phyloP scores from a whole-genome alignment of 2,797 vertebrate genomes.

The Odontamblyopus lacepedii region DNA sequence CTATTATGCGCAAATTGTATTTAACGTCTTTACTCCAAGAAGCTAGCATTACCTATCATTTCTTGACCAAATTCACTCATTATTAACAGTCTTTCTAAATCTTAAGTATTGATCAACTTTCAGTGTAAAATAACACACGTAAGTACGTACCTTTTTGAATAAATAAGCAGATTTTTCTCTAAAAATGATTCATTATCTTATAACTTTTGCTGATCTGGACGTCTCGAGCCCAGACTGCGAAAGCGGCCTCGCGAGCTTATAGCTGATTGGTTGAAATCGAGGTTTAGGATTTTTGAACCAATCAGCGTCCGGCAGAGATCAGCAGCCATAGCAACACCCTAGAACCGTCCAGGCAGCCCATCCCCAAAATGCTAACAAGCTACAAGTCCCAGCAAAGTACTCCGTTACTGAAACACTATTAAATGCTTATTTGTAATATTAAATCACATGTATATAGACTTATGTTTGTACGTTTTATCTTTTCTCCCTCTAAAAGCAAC shows the following conservation, averaged over 20 bases:
- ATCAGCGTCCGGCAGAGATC: conserved; percentile 38
- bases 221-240: conserved; percentile 5
- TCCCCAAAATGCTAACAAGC: background rate
- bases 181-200: background rate
- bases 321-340: conserved; percentile 42
- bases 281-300: conserved; percentile 32
- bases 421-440: background rate
- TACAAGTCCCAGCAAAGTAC: background rate
- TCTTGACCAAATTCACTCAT: background rate
- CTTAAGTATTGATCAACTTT: background rate
- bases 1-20: conserved; percentile 5
- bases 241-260: conserved; percentile 23
- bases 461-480: background rate
- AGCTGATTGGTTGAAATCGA: conserved; percentile 47
- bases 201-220: background rate
- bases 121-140: background rate
- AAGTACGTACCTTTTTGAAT: conserved; percentile 19
- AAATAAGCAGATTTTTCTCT: background rate
- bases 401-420: background rate
- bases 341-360: background rate
- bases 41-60: conserved; percentile 14
- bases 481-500: background rate
- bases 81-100: background rate
- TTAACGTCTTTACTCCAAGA: conserved; percentile 15
- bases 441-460: background rate